phyloP scores from a whole-genome alignment of 2,888 invertebrate species.

The Ashinkailepas kermadecensis region DNA sequence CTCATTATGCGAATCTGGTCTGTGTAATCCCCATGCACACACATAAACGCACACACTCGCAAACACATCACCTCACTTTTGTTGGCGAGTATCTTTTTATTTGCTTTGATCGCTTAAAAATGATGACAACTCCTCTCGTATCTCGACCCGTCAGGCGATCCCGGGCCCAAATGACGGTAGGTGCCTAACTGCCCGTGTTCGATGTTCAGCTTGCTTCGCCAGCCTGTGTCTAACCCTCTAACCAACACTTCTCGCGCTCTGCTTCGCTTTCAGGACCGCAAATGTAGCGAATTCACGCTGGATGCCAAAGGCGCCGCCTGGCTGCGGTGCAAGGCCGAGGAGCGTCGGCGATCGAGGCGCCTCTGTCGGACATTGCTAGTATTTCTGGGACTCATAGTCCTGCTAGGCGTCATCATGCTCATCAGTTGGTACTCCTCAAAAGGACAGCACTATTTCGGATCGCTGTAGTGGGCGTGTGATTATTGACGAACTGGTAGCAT shows the following conservation, averaged over 20 bases:
- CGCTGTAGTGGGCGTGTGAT: not conserved
- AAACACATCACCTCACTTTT: no score
- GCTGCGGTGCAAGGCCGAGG: not conserved
- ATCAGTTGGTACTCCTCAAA: conserved; percentile 1
- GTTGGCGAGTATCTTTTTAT: no score
- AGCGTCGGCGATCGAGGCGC: not conserved
- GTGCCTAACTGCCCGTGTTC: no score
- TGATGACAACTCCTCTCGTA: no score
- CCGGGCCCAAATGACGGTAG: no score
- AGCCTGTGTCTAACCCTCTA: not conserved
- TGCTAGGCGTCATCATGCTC: not conserved
- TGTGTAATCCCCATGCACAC: no score
- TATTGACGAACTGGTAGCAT: no score
- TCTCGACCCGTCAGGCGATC: no score
- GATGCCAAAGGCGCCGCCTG: not conserved
- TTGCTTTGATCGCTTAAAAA: no score
- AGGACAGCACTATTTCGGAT: not conserved
- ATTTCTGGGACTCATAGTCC: not conserved
- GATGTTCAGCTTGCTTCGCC: no score
- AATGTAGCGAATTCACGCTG: not conserved
- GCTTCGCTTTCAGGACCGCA: conserved; percentile 5
- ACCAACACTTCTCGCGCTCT: not conserved
- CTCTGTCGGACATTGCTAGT: not conserved
- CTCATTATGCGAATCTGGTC: no score
- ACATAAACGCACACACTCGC: no score